Conservation (phyloP, 2,113 vertebrate species). For the Muntiacus reevesi region DNA sequence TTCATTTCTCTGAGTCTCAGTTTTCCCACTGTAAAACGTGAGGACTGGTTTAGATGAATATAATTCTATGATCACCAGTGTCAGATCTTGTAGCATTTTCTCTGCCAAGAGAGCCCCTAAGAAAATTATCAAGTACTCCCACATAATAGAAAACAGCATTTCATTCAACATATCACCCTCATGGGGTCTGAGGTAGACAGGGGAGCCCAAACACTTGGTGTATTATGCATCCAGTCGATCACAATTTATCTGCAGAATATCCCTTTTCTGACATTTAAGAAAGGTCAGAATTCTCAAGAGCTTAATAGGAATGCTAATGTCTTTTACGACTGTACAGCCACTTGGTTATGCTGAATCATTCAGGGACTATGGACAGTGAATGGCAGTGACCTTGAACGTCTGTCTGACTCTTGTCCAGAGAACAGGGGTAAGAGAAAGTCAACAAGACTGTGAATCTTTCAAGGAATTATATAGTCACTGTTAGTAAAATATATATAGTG, state of each 20-base stretch:
- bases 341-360: conserved; percentile 41
- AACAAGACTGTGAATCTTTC: background rate
- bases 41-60: background rate
- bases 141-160: conserved; percentile 47
- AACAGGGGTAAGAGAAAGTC: background rate
- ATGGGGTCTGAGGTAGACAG: background rate
- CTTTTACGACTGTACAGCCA: conserved; percentile 38
- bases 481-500: conserved; percentile 6
- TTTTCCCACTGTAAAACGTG: conserved; percentile 9
- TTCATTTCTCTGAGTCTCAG: background rate
- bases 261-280: conserved; percentile 68
- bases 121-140: conserved; percentile 27
- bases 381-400: conserved; percentile 49
- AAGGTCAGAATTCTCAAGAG: conserved; percentile 70
- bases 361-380: conserved; percentile 29
- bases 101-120: background rate
- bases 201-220: conserved; percentile 39
- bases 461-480: background rate
- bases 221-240: conserved; percentile 44
- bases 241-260: conserved; percentile 54
- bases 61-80: background rate
- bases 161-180: conserved; percentile 4
- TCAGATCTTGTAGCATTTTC: background rate
- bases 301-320: conserved; percentile 66
- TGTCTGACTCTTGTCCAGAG: background rate